Evolutionary conservation across 2,113 vertebrate species (phyloP), one percentile per base, ranked within the genome.

Genomic region (Paradisaea rubra): DNA sequence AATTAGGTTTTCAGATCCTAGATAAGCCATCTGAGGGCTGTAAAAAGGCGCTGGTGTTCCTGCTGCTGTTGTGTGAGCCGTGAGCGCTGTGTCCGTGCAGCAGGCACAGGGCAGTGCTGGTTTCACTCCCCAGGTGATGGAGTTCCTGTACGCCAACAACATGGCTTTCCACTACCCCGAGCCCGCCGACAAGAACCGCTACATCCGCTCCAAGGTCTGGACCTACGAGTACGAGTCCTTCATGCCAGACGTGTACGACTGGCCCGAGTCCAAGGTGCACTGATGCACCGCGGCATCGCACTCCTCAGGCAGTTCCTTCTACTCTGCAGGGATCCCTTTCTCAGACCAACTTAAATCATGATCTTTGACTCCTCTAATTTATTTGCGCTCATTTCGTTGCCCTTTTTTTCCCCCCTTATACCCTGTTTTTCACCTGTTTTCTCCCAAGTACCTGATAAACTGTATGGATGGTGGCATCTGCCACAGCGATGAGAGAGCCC

Each of bases 161-260:
- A 99, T 99, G 99, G 99, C 99, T 4, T 99, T 99, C 96, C 98
- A 98, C 52, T 99, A 99, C 96, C 99, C 99, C 9, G 99, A 99
- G 88, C 99, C 99, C 1, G 19, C 97, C 56, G 98, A 99, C 97
- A 99, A 99, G 97, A 96, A 97, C 33, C 56, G 82, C 4, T 98
- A 98, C 68, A 91, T 99, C 31, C 97, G 98, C 17, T 97, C 99
- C 9, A 98, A 98, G 81, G 94, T 99, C 27, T 99, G 99, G 99
- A 97, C 95, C 96, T 99, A 98, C 9, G 86, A 98, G 21, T 99
- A 99, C 1, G 99, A 99, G 53, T 99, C 98, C 84, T 98, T 99
- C 96, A 94, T 99, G 81, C 99, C 99, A 0, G 99, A 99, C 21
- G 97, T 98, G 30, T 99, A 99, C 7, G 98, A 99, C 56, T 99